A percentile compares a stretch with the other conserved stretches of the same genome.
Conservation (phyloP, 1,140 invertebrate genomes). For the Homarus americanus region DNA sequence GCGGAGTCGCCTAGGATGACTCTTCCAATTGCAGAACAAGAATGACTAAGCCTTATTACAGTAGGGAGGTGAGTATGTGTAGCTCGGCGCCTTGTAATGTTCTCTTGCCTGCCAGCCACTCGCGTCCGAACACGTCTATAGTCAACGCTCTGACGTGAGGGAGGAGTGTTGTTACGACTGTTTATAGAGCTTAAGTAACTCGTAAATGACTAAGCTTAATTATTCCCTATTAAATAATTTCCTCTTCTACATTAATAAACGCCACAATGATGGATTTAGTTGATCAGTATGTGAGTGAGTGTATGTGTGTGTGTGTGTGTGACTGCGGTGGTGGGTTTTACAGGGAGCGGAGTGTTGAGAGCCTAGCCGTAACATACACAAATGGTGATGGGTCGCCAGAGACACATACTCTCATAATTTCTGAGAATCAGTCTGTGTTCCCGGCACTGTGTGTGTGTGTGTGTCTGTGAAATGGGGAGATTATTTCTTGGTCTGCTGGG, state of each 20-base stretch:
- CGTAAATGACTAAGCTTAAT: neutral
- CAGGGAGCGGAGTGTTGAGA: no score
- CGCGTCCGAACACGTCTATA: conserved; percentile 38
- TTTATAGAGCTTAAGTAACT: neutral
- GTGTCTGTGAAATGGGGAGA: no score
- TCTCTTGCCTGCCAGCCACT: conserved; percentile 59
- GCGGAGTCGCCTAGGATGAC: conserved; percentile 6
- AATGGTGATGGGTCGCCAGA: no score
- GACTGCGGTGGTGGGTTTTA: no score
- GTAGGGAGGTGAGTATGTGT: neutral
- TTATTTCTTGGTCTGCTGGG: no score
- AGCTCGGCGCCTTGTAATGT: conserved; percentile 47
- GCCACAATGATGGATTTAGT: neutral
- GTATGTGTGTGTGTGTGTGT: conserved; percentile 30
- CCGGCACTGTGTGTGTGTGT: no score
- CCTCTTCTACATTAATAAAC: neutral
- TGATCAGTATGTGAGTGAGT: neutral
- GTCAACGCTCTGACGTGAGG: neutral
- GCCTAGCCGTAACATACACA: no score
- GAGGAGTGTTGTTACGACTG: neutral
- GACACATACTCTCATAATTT: no score
- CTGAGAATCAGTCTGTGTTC: no score
- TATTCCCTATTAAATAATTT: neutral
- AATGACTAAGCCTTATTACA: conserved; percentile 23
- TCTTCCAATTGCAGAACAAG: conserved; percentile 2